Evolutionary conservation across 1,140 invertebrate genomes (phyloP), one percentile per base, ranked within the genome.

Genomic region (Hycleus phaleratus): DNA sequence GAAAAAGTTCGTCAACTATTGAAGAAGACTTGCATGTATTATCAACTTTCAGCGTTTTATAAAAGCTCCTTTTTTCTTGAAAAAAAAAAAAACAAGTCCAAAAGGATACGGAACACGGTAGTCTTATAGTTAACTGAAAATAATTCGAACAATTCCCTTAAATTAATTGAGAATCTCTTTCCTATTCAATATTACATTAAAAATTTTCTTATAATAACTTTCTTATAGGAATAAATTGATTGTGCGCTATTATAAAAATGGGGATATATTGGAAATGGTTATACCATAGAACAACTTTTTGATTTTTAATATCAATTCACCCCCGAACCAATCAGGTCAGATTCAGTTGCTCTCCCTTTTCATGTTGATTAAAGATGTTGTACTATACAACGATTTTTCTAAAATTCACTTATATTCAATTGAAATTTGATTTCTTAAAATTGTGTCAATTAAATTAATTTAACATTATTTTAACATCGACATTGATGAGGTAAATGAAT

Each of bases 1-100:
- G 66, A 68, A 68, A 68, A 68, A 68, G 63, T 68, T 68, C 61
- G 61, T 64, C 64, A 64, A 64, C 64, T 68, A 66, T 66, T 58
- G 61, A 58, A 48, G 58, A 63, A 56, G 61, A 66, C 62, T 66
- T 66, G 66, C 64, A 65, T 67, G 59, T 58, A 65, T 67, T 67
- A 67, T 67, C 63, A 63, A 63, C 57, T 51, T 54, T 53, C 49
- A 58, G 60, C 63, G 54, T 63, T 59, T 54, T 66, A 58, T 60
- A 66, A 65, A 63, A 65, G 54, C 49, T 54, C 53, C 44, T 53
- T 45, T 43, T 18, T 18, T 18, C 18, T 18, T 18, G 18, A 18
- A 18, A 18, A 32, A 32, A 32, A 32, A 32, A 32, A 32, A 32
- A 53, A 11, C 44, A 45, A 53, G 45, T 53, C 40, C 51, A 44